Evolutionary conservation across 2,113 vertebrate species (phyloP).

Genomic region (Ardeotis arabs): DNA sequence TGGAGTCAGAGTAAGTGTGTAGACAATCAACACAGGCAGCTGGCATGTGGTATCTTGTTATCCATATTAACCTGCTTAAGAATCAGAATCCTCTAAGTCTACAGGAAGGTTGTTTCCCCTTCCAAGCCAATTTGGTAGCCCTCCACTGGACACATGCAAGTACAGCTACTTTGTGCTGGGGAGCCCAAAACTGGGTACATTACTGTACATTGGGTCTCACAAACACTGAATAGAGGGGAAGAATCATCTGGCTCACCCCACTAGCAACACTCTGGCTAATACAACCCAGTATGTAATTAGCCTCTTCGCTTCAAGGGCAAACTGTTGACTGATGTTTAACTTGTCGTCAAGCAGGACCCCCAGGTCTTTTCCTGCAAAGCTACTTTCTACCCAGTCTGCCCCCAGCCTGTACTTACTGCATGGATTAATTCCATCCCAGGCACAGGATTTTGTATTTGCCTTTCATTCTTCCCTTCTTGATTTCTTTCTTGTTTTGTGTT

Average conservation of each 20-base stretch:
- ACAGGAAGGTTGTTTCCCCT: neutral
- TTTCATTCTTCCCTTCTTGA: neutral
- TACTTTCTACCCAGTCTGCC: neutral
- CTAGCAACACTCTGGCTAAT: neutral
- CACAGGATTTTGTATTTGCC: fast-evolving
- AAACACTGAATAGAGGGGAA: neutral
- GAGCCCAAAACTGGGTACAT: neutral
- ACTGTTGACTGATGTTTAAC: neutral
- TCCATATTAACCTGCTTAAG: neutral
- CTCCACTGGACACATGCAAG: neutral
- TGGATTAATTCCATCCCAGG: neutral
- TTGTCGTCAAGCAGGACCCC: neutral
- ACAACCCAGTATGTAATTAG: neutral
- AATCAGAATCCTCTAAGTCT: neutral
- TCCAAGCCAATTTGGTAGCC: neutral
- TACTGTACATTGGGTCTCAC: neutral
- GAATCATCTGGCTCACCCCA: neutral
- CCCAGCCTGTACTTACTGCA: neutral
- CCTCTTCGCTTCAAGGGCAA: neutral
- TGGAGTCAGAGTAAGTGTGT: neutral
- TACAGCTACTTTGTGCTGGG: neutral
- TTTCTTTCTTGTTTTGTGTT: neutral
- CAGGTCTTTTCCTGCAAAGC: neutral
- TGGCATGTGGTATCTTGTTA: neutral
- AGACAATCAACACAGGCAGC: neutral